Base-by-base conservation (phyloP, 2,888 invertebrate species). In the Achlya flavicornis region DNA sequence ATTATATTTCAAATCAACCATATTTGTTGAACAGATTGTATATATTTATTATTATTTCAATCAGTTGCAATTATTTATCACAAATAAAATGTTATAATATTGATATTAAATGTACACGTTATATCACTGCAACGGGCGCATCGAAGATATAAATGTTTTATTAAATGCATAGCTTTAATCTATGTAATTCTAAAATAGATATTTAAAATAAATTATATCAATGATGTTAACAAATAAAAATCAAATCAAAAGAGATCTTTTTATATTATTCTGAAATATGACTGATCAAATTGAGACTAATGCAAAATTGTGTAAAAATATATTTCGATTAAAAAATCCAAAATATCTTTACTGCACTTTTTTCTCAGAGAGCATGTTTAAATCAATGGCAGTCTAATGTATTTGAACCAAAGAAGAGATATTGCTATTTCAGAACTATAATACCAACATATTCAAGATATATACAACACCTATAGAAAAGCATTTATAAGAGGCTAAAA, bases 201-300 rank as follows among this genome's bases (percentile, higher is more conserved):
- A 66, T 69, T 67, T 68, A 67, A 65, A 69, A 76, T 77, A 69
- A 74, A 75, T 76, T 75, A 75, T 77, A 79, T 76, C 78, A 77
- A 69, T 71, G 70, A 78, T 73, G 70, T 72, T 76, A 75, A 71
- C 68, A 63, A 63, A 70, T 53, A 7, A 53, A 53, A 53, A 70
- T 72, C 72, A 75, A 74, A 70, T 73, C 70, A 71, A 72, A 69
- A 69, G 68, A 77, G 73, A 74, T 74, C 76, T 77, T 78, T 78
- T 75, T 76, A 78, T 75, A 77, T 26, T 74, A 77, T 66, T 65
- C 59, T 71, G 67, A 66, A 58, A 67, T 74, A 73, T 76, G 85
- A 87, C 88, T 87, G 87, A 87, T 75, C 71, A 81, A 78, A 68
- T 81, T 79, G 84, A 86, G 86, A 87, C 85, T 87, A 81, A 81